These are phyloP conservation scores for Eubasilissa regina DNA, from an alignment of 1,140 invertebrate genomes.

Conservation along the genomic window DNA sequence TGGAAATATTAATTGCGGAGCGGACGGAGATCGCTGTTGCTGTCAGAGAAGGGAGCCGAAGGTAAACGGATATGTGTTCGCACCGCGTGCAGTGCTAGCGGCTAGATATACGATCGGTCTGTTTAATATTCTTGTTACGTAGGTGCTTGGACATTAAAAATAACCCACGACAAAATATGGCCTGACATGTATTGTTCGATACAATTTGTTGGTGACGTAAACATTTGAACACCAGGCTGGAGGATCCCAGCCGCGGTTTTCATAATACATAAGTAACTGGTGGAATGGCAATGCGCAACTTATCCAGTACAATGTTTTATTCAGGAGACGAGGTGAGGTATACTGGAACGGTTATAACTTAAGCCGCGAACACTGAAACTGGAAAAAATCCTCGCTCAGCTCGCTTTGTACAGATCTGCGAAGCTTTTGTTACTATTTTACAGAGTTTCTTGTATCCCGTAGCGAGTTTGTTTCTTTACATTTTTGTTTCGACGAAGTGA, in stretches of 20 bases:
- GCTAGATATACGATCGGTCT: too few relatives aligned
- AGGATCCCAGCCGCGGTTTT: too few relatives aligned
- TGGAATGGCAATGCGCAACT: neutral
- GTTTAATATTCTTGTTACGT: too few relatives aligned
- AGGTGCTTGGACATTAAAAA: too few relatives aligned
- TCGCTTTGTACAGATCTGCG: neutral
- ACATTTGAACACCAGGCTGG: too few relatives aligned
- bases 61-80: too few relatives aligned
- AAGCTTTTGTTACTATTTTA: neutral
- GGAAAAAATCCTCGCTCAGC: conserved; percentile 10
- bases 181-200: too few relatives aligned
- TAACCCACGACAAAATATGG: too few relatives aligned
- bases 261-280: too few relatives aligned
- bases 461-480: neutral
- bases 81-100: too few relatives aligned
- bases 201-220: too few relatives aligned
- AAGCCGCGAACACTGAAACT: neutral
- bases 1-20: neutral
- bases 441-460: neutral
- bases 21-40: neutral
- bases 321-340: neutral
- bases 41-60: too few relatives aligned
- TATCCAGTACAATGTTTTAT: conserved; percentile 1
- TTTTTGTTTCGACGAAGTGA: neutral
- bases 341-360: conserved; percentile 18